phyloP scores from a whole-genome alignment of 2,888 invertebrate genomes.

The Neelides folsomi region DNA sequence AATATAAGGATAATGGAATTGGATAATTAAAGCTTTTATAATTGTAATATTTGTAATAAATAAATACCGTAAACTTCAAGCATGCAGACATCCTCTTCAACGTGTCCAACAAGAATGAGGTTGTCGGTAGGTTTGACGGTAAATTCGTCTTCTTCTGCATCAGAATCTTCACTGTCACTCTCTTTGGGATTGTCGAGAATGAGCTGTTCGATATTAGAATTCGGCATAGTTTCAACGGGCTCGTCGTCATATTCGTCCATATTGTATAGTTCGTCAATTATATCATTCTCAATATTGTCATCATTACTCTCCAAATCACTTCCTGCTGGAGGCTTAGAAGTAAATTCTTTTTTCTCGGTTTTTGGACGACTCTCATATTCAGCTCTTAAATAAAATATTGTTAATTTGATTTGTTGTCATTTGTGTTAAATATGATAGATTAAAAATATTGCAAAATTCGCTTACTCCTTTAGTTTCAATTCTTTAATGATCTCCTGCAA shows the following conservation, averaged over 20 bases:
- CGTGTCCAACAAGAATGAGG: slow-evolving; percentile 70
- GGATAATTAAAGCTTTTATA: too few relatives aligned
- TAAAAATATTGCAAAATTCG: too few relatives aligned
- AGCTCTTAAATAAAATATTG: slow-evolving; percentile 17
- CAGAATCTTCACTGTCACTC: slow-evolving; percentile 46
- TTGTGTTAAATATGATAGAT: too few relatives aligned
- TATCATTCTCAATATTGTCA: slow-evolving; percentile 59
- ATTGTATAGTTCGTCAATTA: slow-evolving; percentile 41
- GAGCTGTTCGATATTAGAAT: slow-evolving; percentile 35
- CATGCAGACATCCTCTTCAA: slow-evolving; percentile 70
- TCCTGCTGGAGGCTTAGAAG: slow-evolving; percentile 32
- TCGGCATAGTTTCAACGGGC: slow-evolving; percentile 37
- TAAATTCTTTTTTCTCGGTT: slow-evolving; percentile 26
- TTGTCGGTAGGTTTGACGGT: slow-evolving; percentile 78
- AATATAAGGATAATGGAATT: too few relatives aligned
- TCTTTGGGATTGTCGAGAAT: slow-evolving; percentile 30
- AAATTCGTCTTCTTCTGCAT: slow-evolving; percentile 67
- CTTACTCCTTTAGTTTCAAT: slow-evolving; percentile 53
- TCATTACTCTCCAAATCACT: slow-evolving; percentile 16
- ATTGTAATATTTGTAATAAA: slow-evolving; percentile 3
- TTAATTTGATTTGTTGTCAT: too few relatives aligned
- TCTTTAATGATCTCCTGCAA: slow-evolving; percentile 60
- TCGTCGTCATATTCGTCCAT: slow-evolving; percentile 40
- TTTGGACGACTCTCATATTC: slow-evolving; percentile 18
- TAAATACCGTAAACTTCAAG: slow-evolving; percentile 72